Base-by-base conservation (phyloP, 2,888 invertebrate genomes). In the Ametastegia equiseti region DNA sequence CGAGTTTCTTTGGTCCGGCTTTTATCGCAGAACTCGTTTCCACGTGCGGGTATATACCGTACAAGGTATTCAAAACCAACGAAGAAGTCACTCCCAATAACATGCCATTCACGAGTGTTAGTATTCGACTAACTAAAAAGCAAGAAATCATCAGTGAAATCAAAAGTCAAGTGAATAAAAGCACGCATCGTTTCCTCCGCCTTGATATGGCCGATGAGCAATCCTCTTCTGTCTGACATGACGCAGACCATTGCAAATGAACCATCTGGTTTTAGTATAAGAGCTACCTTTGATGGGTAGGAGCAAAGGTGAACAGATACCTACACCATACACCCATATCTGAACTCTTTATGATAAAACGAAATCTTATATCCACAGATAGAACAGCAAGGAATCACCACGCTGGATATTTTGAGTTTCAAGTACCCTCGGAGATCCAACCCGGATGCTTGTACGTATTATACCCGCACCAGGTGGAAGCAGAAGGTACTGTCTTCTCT, bases 401-500 rank as follows among this genome's bases (percentile, higher is more conserved):
- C 11, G 39, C 36, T 67, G 67, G 67, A 60, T 67, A 67, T 67
- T 39, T 71, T n/a, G 23, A n/a, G 47, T 71, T 71, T 45, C 15
- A 36, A 45, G 30, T 67, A 47, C 71, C 71, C 30, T 45, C 27
- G 45, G 45, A 71, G 71, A 71, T 71, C 23, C 71, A 36, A 47
- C 71, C 71, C 45, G 71, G 71, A 71, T 71, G 71, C 45, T 71
- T 71, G 23, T 36, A 54, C 33, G 30, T 75, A 19, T 50, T 33
- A 50, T 33, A 75, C 36, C 75, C 36, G 75, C 50, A 54, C 75
- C 75, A 75, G 75, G 75, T 75, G 75, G 50, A 75, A 36, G 13
- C 54, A 75, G 19, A 39, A 75, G 50, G 45, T 36, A 54, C 54
- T 19, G 54, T 75, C 75, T 75, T 36, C 45, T n/a, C n/a, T n/a